Evolutionary conservation across 1,140 invertebrate genomes (phyloP).

Genomic region (Aporrectodea caliginosa): DNA sequence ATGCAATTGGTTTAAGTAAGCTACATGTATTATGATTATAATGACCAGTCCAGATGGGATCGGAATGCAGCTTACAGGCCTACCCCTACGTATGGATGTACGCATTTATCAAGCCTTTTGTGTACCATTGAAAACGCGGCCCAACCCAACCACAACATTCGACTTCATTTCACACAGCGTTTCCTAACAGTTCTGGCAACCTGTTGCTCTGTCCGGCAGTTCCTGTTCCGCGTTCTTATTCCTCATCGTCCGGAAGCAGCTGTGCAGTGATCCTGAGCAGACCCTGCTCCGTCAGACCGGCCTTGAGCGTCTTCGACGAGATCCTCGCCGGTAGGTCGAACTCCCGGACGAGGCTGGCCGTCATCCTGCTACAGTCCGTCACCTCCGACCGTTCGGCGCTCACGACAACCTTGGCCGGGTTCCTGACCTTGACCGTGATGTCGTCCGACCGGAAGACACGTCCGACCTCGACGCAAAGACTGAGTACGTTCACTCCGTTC

Average conservation of each 20-base stretch:
- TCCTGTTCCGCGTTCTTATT: no score
- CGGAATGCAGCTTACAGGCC: no score
- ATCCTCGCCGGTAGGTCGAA: constrained; percentile 21
- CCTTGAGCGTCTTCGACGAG: constrained; percentile 16
- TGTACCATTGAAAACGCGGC: no score
- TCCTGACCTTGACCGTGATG: constrained; percentile 22
- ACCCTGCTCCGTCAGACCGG: constrained; percentile 23
- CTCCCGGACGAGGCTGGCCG: constrained; percentile 20
- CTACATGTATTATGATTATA: no score
- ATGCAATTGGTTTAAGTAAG: no score
- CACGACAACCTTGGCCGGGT: constrained; percentile 13
- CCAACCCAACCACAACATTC: no score
- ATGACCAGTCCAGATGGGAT: no score
- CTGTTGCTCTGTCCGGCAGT: no score
- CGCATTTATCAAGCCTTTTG: no score
- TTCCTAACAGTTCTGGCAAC: no score
- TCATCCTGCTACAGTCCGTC: not conserved
- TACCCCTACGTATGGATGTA: no score
- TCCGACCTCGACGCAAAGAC: constrained; percentile 20
- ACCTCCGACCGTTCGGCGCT: constrained; percentile 17
- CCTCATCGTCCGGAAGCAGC: not conserved
- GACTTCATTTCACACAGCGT: no score
- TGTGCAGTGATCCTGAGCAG: constrained; percentile 24
- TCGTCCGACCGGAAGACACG: constrained; percentile 24
- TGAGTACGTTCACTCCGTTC: not conserved